Evolutionary conservation across 2,888 invertebrate genomes (phyloP), one percentile per base, ranked within the genome.

Genomic region (Chrysolina americana): DNA sequence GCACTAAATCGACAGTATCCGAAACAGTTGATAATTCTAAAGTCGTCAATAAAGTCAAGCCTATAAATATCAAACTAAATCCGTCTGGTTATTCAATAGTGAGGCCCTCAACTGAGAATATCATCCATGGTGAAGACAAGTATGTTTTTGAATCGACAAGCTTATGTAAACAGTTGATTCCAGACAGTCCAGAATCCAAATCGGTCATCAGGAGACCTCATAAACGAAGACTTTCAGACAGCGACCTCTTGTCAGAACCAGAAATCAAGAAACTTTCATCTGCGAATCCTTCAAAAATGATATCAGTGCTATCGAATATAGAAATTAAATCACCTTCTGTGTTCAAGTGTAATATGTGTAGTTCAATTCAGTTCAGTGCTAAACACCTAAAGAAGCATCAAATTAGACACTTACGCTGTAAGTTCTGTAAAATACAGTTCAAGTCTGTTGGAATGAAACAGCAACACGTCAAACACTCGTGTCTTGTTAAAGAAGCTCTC

Each of bases 361-460:
- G 79, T 72, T 71, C 75, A n/a, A 74, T 80, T 17, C 76, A 78
- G 48, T 65, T 74, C 19, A 79, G 41, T 36, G 53, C 73, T 0
- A 75, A 65, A 59, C 77, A 78, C 9, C 68, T 84, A n/a, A 79
- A 78, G 48, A 68, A 36, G 17, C 84, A 84, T 70, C 68, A 70
- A 59, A 47, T 13, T 0, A 76, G 65, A 47, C 84, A 83, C 65
- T 79, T 78, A 63, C 74, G 74, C 21, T 84, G 84, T 62, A 80
- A 78, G 28, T 81, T 83, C 64, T 84, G 84, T 44, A 83, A 78
- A 65, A 36, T 41, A 9, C 68, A 64, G 59, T 82, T 83, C 68
- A 73, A 69, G 53, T 75, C 78, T 0, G 62, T 82, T 41, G 76
- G 75, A 9, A 50, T 41, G 17, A 81, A 81, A 50, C 64, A 77